Conservation (phyloP, 2,888 invertebrate genomes). For the Ornithoptera alexandrae region DNA sequence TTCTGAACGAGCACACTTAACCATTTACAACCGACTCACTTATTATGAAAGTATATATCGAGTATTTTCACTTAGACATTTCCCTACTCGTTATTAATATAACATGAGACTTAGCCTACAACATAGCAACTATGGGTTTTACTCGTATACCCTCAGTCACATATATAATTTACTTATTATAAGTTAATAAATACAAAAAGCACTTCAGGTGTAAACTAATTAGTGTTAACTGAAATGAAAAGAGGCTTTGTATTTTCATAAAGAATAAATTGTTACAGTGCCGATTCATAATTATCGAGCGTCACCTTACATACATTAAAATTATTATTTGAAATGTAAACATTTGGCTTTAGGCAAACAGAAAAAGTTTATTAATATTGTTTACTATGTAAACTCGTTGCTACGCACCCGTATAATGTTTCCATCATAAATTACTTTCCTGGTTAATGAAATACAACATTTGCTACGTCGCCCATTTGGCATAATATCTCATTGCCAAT, state of each 20-base stretch:
- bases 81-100: no score
- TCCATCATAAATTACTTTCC: conserved; percentile 27
- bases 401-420: conserved; percentile 20
- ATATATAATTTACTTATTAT: no score
- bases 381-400: conserved; percentile 21
- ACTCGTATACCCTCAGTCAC: no score
- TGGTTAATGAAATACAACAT: conserved; percentile 29
- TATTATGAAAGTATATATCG: no score
- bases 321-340: conserved; percentile 26
- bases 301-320: conserved; percentile 8
- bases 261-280: conserved; percentile 12
- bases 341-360: conserved; percentile 27
- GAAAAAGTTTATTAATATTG: conserved; percentile 26
- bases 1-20: no score
- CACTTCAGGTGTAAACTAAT: background rate
- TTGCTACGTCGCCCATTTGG: conserved; percentile 24
- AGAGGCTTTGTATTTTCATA: background rate
- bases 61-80: no score
- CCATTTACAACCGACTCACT: no score
- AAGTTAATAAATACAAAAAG: no score
- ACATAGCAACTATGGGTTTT: no score
- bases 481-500: conserved; percentile 25
- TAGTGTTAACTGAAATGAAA: background rate
- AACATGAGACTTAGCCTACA: no score
- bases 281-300: conserved; percentile 16